Conservation (phyloP, 2,888 invertebrate species). For the Leptinotarsa juncta region DNA sequence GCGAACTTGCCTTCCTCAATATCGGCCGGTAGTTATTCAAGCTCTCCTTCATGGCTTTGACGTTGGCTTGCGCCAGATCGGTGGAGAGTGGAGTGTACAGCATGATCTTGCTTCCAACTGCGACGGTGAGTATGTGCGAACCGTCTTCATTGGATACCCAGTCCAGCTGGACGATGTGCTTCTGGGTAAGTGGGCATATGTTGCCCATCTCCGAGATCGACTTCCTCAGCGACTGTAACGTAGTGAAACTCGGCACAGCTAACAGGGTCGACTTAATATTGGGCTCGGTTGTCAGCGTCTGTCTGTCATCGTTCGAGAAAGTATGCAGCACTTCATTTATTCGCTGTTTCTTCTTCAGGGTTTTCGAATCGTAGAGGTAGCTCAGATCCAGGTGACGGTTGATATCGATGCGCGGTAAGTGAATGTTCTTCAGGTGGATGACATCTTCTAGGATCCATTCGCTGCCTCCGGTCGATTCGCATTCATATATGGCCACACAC, state of each 20-base stretch:
- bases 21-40: slow-evolving; percentile 86
- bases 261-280: slow-evolving; percentile 69
- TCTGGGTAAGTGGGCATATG: slow-evolving; percentile 90
- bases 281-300: slow-evolving; percentile 61
- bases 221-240: slow-evolving; percentile 85
- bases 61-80: slow-evolving; percentile 93
- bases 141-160: slow-evolving; percentile 99
- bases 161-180: slow-evolving; percentile 94
- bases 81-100: slow-evolving; percentile 94
- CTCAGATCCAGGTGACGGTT: slow-evolving; percentile 85
- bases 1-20: slow-evolving; percentile 88
- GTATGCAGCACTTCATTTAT: slow-evolving; percentile 86
- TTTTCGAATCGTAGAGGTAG: slow-evolving; percentile 82
- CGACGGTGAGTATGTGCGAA: slow-evolving; percentile 96
- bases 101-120: slow-evolving; percentile 92
- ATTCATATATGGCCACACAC: slow-evolving; percentile 97
- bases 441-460: slow-evolving; percentile 97
- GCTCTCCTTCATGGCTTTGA: slow-evolving; percentile 79
- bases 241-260: slow-evolving; percentile 92
- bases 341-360: slow-evolving; percentile 84
- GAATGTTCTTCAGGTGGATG: slow-evolving; percentile 92
- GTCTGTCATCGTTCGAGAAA: slow-evolving; percentile 77
- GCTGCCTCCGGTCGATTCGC: slow-evolving; percentile 96
- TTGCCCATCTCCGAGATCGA: slow-evolving; percentile 93
- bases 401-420: slow-evolving; percentile 83